A percentile compares a stretch with the other conserved stretches of the same genome.
Conservation (phyloP, 2,888 invertebrate species). For the Drosophila kuntzei region DNA sequence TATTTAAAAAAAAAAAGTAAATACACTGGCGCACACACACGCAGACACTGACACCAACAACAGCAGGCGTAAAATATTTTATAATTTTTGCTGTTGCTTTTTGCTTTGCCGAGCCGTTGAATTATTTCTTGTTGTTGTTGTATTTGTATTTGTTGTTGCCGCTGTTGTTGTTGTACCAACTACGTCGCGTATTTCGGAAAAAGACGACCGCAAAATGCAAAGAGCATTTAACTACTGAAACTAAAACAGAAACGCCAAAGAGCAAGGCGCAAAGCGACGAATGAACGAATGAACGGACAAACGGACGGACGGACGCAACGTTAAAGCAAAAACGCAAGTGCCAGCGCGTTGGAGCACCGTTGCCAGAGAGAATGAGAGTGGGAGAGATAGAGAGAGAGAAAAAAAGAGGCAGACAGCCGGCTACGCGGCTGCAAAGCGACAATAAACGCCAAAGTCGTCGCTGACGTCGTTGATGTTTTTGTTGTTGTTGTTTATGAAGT, state of each 20-base stretch:
- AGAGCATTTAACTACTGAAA: conserved; percentile 76
- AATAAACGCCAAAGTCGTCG: conserved; percentile 38
- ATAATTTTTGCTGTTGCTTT: conserved; percentile 53
- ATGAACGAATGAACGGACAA: conserved; percentile 1
- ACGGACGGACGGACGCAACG: conserved; percentile 13
- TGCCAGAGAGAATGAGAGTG: conserved; percentile 37
- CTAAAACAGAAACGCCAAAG: conserved; percentile 59
- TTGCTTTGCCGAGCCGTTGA: conserved; percentile 43
- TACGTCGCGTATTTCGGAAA: conserved; percentile 73
- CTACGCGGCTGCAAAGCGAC: conserved; percentile 59
- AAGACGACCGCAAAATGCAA: conserved; percentile 75
- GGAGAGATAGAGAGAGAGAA: conserved; percentile 36
- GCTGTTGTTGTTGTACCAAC: conserved; percentile 44
- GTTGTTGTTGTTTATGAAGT: conserved; percentile 34
- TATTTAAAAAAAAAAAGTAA: conserved; percentile 37
- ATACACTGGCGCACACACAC: conserved; percentile 31
- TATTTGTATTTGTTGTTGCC: conserved; percentile 32
- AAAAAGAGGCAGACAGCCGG: conserved; percentile 29
- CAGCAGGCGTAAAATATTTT: conserved; percentile 54
- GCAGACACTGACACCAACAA: conserved; percentile 41
- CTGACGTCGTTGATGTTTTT: conserved; percentile 15
- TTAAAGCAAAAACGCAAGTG: conserved; percentile 46
- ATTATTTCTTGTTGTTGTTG: conserved; percentile 43
- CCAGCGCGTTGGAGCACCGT: conserved; percentile 47
- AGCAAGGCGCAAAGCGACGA: conserved; percentile 55